phyloP scores from a whole-genome alignment of 2,888 invertebrate species.

The Tenthredo amoena region DNA sequence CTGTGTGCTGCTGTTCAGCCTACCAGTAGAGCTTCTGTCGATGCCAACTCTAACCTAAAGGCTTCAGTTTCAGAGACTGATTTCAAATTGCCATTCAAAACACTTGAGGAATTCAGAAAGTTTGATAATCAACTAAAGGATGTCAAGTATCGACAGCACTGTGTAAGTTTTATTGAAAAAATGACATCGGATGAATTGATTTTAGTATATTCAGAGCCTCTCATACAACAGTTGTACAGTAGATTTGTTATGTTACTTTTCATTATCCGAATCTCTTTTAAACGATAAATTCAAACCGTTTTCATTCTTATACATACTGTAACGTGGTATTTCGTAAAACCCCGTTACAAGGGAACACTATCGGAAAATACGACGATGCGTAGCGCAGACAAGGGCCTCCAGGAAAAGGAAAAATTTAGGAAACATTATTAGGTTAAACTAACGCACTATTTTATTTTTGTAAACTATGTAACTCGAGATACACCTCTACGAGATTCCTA shows the following conservation, averaged over 20 bases:
- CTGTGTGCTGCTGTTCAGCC: background rate
- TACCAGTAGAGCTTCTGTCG: background rate
- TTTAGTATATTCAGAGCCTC: constrained; percentile 1
- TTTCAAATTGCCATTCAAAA: constrained; percentile 23
- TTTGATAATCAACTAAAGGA: background rate
- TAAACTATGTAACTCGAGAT: too few relatives aligned
- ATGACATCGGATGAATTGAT: background rate
- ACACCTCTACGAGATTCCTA: too few relatives aligned
- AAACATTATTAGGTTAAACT: too few relatives aligned
- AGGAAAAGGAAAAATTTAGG: too few relatives aligned
- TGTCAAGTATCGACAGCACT: constrained; percentile 15
- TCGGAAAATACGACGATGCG: too few relatives aligned
- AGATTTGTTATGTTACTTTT: constrained; percentile 1
- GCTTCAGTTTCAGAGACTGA: constrained; percentile 15
- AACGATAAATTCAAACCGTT: background rate
- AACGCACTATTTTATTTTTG: too few relatives aligned
- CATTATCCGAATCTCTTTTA: background rate
- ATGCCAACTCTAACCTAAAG: background rate
- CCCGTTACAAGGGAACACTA: too few relatives aligned
- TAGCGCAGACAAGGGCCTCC: too few relatives aligned
- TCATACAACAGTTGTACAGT: background rate
- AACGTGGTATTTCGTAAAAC: too few relatives aligned
- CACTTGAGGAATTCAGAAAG: background rate
- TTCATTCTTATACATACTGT: too few relatives aligned
- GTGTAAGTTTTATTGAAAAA: constrained; percentile 16